These are phyloP conservation scores for Eubasilissa regina DNA, from an alignment of 1,140 invertebrate species.

Conservation along the genomic window DNA sequence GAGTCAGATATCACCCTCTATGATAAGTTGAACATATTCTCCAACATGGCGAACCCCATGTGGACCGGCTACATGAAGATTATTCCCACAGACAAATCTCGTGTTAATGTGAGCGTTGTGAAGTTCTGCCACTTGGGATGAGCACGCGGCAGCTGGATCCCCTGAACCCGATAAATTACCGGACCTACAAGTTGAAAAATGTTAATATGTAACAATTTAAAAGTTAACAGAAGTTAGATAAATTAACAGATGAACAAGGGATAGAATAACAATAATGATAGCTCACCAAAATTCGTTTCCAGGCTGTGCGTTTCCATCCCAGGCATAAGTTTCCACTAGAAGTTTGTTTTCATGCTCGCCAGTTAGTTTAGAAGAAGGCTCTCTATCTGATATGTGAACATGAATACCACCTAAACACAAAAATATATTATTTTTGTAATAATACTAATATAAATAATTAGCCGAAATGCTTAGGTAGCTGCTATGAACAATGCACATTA, in stretches of 20 bases:
- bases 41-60: constrained; percentile 72
- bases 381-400: constrained; percentile 66
- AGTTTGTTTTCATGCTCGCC: constrained; percentile 72
- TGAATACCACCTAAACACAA: constrained; percentile 65
- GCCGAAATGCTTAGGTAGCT: background rate
- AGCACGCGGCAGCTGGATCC: constrained; percentile 77
- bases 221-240: background rate
- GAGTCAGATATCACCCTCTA: background rate
- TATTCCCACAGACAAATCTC: constrained; percentile 66
- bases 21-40: constrained; percentile 65
- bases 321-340: constrained; percentile 78
- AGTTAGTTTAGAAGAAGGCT: constrained; percentile 66
- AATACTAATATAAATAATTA: too few relatives aligned
- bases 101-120: constrained; percentile 75
- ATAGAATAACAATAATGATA: constrained; percentile 1
- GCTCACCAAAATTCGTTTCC: constrained; percentile 76
- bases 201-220: background rate
- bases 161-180: constrained; percentile 68
- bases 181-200: constrained; percentile 59
- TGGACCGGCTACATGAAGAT: constrained; percentile 70
- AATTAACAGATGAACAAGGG: background rate
- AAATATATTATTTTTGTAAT: background rate
- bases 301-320: constrained; percentile 79
- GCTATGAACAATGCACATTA: background rate
- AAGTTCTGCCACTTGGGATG: constrained; percentile 73